Evolutionary conservation across 2,888 invertebrate genomes (phyloP).

Genomic region (Nomada lathburiana): DNA sequence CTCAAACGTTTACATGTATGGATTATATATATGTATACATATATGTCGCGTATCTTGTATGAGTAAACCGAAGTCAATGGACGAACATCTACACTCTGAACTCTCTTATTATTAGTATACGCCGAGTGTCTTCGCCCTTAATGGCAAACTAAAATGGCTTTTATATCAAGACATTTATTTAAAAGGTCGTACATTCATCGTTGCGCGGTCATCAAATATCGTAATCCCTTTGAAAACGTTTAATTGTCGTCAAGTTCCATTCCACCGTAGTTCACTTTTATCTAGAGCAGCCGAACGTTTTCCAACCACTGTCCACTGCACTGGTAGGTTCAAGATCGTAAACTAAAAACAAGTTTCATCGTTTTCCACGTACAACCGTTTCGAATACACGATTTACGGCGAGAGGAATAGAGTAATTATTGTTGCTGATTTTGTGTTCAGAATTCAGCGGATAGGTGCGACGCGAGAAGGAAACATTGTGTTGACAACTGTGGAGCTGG

Average conservation of each 20-base stretch:
- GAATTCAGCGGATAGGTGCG: too few species aligned
- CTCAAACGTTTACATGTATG: conserved; percentile 14
- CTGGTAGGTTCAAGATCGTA: conserved; percentile 16
- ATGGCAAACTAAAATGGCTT: background rate
- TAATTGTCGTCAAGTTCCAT: background rate
- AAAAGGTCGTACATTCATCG: conserved; percentile 48
- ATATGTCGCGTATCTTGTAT: background rate
- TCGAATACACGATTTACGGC: conserved; percentile 38
- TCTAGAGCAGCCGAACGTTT: too few species aligned
- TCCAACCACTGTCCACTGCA: too few species aligned
- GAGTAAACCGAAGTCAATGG: background rate
- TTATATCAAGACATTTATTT: conserved; percentile 64
- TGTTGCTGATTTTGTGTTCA: background rate
- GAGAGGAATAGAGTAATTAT: conserved; percentile 42
- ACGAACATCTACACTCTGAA: background rate
- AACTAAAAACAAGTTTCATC: conserved; percentile 56
- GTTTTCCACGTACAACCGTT: conserved; percentile 36
- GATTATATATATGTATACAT: conserved; percentile 28
- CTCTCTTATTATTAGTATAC: background rate
- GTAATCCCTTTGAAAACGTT: conserved; percentile 17
- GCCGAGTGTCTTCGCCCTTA: background rate
- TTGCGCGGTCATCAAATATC: conserved; percentile 55
- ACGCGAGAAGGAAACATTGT: too few species aligned
- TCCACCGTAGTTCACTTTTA: too few species aligned
- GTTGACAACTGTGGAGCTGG: too few species aligned